phyloP scores from a whole-genome alignment of 2,797 vertebrate species.

The Channa striata region DNA sequence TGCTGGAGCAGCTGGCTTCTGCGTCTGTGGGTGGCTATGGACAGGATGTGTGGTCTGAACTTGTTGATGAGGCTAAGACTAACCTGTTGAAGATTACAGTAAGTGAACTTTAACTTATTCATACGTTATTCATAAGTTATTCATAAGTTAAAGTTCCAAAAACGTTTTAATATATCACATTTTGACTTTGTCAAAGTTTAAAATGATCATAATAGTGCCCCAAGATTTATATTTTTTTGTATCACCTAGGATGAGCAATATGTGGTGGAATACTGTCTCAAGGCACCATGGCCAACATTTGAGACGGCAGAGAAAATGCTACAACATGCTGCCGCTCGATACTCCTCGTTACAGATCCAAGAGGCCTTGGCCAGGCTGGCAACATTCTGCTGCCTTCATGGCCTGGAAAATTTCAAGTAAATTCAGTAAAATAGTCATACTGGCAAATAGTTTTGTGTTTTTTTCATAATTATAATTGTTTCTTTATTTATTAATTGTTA shows the following conservation, averaged over 20 bases:
- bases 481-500: too few species aligned
- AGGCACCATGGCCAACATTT: constrained; percentile 93
- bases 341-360: constrained; percentile 85
- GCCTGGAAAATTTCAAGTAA: constrained; percentile 92
- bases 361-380: constrained; percentile 90
- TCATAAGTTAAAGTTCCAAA: constrained; percentile 5
- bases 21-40: constrained; percentile 82
- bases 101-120: too few species aligned
- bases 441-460: background rate
- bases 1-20: constrained; percentile 91
- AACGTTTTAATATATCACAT: background rate
- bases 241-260: constrained; percentile 90
- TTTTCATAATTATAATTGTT: background rate
- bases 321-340: constrained; percentile 84
- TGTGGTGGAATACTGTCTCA: constrained; percentile 94
- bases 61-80: constrained; percentile 91
- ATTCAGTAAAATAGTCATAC: constrained; percentile 35
- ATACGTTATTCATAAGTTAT: too few species aligned
- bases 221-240: background rate
- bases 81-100: constrained; percentile 94
- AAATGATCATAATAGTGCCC: background rate
- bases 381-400: constrained; percentile 92
- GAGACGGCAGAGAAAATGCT: constrained; percentile 94
- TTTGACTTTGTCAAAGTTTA: background rate
- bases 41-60: constrained; percentile 83